Percentiles rank a stretch among this genome's conserved stretches.
These are phyloP conservation scores for Pleuronectes platessa DNA, from an alignment of 2,113 vertebrate species.

Conservation along the genomic window DNA sequence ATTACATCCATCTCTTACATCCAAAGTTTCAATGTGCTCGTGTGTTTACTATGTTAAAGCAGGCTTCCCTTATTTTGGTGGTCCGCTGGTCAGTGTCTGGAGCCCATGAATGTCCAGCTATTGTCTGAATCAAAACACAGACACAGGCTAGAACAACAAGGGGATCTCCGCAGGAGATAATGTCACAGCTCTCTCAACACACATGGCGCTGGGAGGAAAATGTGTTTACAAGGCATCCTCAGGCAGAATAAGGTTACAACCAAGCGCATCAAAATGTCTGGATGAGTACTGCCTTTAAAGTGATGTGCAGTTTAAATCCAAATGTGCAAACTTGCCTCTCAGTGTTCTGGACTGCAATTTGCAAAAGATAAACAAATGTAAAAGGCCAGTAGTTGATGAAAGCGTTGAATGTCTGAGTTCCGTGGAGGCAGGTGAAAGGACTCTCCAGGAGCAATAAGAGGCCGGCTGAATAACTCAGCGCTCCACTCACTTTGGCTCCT, in stretches of 20 bases:
- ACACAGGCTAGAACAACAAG: slow-evolving; percentile 77
- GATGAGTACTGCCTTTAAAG: slow-evolving; percentile 17
- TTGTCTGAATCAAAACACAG: slow-evolving; percentile 83
- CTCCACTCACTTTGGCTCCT: slow-evolving; percentile 74
- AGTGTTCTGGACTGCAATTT: slow-evolving; percentile 53
- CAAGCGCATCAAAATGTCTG: slow-evolving; percentile 29
- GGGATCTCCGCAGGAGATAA: slow-evolving; percentile 72
- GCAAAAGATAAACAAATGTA: slow-evolving; percentile 27
- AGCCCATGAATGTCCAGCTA: slow-evolving; percentile 70
- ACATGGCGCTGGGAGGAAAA: slow-evolving; percentile 49
- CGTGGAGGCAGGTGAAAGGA: slow-evolving; percentile 59
- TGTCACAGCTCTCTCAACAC: slow-evolving; percentile 73
- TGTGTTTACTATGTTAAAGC: slow-evolving; percentile 57
- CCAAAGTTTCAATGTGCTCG: slow-evolving; percentile 35
- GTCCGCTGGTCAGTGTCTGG: slow-evolving; percentile 72
- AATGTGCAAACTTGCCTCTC: slow-evolving; percentile 53
- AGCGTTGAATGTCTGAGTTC: slow-evolving; percentile 48
- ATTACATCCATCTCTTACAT: slow-evolving; percentile 25
- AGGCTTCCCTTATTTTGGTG: slow-evolving; percentile 70
- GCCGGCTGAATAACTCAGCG: slow-evolving; percentile 75
- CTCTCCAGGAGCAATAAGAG: slow-evolving; percentile 70
- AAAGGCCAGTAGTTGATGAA: slow-evolving; percentile 45
- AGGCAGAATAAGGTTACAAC: slow-evolving; percentile 39
- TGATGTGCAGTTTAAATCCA: slow-evolving; percentile 36
- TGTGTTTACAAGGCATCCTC: slow-evolving; percentile 66